Percentiles rank a stretch among this genome's conserved stretches.
Evolutionary conservation across 2,888 invertebrate species (phyloP).

Genomic region (Hanleya hanleyi): DNA sequence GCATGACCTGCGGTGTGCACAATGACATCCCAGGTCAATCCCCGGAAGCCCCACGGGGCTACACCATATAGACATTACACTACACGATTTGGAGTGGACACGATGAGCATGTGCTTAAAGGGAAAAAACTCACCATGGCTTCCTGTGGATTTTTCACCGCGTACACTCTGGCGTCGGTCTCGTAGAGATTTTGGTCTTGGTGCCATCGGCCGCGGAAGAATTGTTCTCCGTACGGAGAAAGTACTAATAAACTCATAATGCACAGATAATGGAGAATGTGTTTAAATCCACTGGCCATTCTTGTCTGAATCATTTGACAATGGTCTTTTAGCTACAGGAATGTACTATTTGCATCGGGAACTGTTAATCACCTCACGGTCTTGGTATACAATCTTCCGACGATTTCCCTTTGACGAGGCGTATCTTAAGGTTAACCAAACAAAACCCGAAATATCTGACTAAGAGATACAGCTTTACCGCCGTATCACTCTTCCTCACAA

Average conservation of each 20-base stretch:
- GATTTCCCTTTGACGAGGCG: too few relatives aligned
- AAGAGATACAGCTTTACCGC: too few relatives aligned
- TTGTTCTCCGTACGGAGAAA: neutral
- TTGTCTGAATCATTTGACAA: neutral
- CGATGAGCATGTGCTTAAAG: neutral
- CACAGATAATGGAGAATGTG: neutral
- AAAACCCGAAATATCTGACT: too few relatives aligned
- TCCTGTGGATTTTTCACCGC: neutral
- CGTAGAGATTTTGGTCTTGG: neutral
- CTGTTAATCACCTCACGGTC: too few relatives aligned
- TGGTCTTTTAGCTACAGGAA: neutral
- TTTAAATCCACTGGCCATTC: neutral
- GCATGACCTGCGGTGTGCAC: too few relatives aligned
- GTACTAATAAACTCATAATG: neutral
- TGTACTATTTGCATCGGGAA: neutral
- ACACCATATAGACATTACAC: too few relatives aligned
- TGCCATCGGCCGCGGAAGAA: constrained; percentile 1
- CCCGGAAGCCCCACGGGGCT: too few relatives aligned
- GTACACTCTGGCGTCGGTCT: neutral
- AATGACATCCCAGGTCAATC: too few relatives aligned
- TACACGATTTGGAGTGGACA: too few relatives aligned
- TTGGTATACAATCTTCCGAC: too few relatives aligned
- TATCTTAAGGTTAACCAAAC: too few relatives aligned
- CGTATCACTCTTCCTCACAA: too few relatives aligned
- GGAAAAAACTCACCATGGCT: constrained; percentile 4